Evolutionary conservation across 2,888 invertebrate species (phyloP), one percentile per base, ranked within the genome.

Genomic region (Amblyjoppa fuscipennis): DNA sequence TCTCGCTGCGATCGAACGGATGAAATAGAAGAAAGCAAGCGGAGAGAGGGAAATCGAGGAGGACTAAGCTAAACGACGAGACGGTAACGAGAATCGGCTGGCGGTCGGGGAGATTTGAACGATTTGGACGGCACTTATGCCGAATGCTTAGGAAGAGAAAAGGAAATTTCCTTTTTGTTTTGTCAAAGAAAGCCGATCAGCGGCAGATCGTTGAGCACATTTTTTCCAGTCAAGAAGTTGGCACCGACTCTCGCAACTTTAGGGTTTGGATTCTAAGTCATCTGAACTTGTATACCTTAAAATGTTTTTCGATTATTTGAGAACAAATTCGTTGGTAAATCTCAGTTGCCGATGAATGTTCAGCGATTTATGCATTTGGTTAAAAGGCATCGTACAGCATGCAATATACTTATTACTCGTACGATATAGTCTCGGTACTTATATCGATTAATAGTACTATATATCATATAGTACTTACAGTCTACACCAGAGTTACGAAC

Each of bases 11-110:
- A 28, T 56, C 45, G n/a, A 53, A 31, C 16, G 7, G 20, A 41
- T 11, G 31, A 73, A 80, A 64, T 53, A 13, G 20, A 71, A 80
- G 5, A 71, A 25, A 71, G 34, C 34, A 38, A 56, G 20, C n/a
- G 20, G 0, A n/a, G 34, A 16, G 49, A 70, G n/a, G 45, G 45
- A 16, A 0, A 16, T 3, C 3, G 45, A 16, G 45, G 45, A 49
- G 13, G 4, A 49, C 45, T 16, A 16, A 16, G 16, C 45, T 49
- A 49, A 49, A 16, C 45, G 45, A 16, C 45, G 45, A 16, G 45
- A 16, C 45, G 16, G 45, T 49, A 16, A 49, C 45, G 45, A 49
- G 45, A 16, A 16, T 11, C 11, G 41, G 9, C 41, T 41, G 41
- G 45, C 45, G 16, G 16, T 49, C 45, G 45, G 16, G 16, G 16